Percentiles rank a stretch among this genome's conserved stretches.
Conservation (phyloP, 2,113 vertebrate genomes). For the Callipepla californica region DNA sequence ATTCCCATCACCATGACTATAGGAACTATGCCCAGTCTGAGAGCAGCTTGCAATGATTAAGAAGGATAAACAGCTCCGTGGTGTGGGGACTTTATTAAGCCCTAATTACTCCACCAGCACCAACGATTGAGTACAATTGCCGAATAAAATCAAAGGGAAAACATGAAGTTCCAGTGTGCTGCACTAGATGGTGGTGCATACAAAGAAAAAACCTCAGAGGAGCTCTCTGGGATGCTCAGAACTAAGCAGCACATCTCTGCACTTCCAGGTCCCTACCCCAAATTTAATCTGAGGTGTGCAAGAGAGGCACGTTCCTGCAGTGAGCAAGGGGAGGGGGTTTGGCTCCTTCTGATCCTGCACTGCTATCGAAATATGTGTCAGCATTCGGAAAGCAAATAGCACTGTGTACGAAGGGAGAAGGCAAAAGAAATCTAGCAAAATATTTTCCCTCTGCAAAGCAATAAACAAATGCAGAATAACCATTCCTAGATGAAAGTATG, state of each 20-base stretch:
- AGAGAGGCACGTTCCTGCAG: background rate
- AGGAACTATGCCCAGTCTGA: background rate
- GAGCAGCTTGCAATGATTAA: background rate
- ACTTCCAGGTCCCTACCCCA: background rate
- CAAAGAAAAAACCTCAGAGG: background rate
- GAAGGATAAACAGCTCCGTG: background rate
- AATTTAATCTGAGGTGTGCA: background rate
- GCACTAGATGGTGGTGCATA: conserved; percentile 49
- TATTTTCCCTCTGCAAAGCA: background rate
- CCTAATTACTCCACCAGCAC: background rate
- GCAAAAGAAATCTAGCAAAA: background rate
- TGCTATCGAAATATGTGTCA: background rate
- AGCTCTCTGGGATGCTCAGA: background rate
- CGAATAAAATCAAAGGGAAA: background rate
- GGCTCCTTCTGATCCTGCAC: background rate
- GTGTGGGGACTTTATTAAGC: background rate
- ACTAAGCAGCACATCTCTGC: background rate
- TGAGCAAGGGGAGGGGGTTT: background rate
- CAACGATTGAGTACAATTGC: background rate
- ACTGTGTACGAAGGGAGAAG: background rate
- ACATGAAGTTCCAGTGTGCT: background rate
- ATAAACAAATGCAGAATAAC: background rate
- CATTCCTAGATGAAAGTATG: background rate
- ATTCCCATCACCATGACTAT: background rate
- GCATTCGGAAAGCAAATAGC: background rate